Conservation (phyloP, 1,140 invertebrate species). For the Euglossa dilemma region DNA sequence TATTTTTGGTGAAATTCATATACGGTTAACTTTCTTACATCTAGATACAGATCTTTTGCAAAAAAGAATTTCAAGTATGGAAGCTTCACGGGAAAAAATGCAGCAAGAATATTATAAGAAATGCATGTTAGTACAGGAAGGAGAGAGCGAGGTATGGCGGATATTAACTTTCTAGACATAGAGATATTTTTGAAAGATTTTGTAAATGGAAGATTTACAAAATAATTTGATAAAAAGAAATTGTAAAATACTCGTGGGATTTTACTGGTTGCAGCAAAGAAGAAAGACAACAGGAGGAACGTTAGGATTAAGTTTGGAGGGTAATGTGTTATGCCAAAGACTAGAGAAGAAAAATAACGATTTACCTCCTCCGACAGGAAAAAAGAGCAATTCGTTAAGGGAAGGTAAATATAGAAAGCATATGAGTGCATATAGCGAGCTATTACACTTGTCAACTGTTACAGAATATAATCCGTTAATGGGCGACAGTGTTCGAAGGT, state of each 20-base stretch:
- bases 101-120: constrained; percentile 78
- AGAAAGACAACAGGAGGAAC: constrained; percentile 70
- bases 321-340: constrained; percentile 47
- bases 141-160: constrained; percentile 74
- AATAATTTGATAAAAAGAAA: background rate
- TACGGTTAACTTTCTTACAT: constrained; percentile 23
- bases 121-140: constrained; percentile 67
- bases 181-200: too few species aligned
- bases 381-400: constrained; percentile 64
- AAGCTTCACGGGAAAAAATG: constrained; percentile 75
- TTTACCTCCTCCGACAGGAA: constrained; percentile 46
- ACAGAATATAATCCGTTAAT: constrained; percentile 82
- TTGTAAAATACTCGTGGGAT: background rate
- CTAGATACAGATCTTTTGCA: constrained; percentile 79
- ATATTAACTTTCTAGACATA: background rate
- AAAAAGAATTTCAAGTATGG: constrained; percentile 71
- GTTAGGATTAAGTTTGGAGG: constrained; percentile 42
- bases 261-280: background rate
- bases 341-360: constrained; percentile 53
- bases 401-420: constrained; percentile 55
- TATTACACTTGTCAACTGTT: constrained; percentile 23
- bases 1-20: too few species aligned
- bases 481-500: constrained; percentile 77
- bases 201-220: background rate
- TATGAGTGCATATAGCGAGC: background rate